Percentiles rank a stretch among this genome's conserved stretches.
phyloP scores from a whole-genome alignment of 2,113 vertebrate genomes.

The Gobiocypris rarus region DNA sequence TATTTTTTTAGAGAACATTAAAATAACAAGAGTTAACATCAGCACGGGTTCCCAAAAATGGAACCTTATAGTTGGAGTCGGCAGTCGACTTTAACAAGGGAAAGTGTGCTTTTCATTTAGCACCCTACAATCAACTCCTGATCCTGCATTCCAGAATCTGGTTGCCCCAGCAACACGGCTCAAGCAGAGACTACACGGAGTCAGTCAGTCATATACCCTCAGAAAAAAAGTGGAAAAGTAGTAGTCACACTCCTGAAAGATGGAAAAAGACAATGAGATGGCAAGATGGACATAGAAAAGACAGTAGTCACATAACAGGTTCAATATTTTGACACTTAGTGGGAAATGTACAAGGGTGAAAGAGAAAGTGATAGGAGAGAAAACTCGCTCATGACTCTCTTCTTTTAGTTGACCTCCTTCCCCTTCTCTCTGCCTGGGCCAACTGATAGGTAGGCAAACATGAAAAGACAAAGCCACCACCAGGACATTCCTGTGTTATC shows the following conservation, averaged over 20 bases:
- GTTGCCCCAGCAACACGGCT: constrained; percentile 71
- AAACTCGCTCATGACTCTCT: not conserved
- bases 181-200: constrained; percentile 73
- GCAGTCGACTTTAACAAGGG: constrained; percentile 67
- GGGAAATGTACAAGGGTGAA: not conserved
- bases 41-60: constrained; percentile 56
- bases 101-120: constrained; percentile 74
- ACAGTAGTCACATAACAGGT: no score
- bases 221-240: constrained; percentile 38
- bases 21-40: constrained; percentile 58
- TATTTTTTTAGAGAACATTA: constrained; percentile 24
- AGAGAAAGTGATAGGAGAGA: not conserved
- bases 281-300: not conserved
- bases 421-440: not conserved
- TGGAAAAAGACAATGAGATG: not conserved
- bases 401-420: constrained; percentile 30
- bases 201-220: constrained; percentile 66
- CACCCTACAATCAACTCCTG: constrained; percentile 70
- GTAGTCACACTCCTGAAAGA: constrained; percentile 58
- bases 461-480: constrained; percentile 58
- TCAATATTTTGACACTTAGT: constrained; percentile 19
- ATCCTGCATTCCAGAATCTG: constrained; percentile 71
- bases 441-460: constrained; percentile 57
- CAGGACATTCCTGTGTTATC: constrained; percentile 75
- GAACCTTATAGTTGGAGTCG: constrained; percentile 66